Evolutionary conservation across 2,797 vertebrate species (phyloP).

Genomic region (Phoebastria nigripes): DNA sequence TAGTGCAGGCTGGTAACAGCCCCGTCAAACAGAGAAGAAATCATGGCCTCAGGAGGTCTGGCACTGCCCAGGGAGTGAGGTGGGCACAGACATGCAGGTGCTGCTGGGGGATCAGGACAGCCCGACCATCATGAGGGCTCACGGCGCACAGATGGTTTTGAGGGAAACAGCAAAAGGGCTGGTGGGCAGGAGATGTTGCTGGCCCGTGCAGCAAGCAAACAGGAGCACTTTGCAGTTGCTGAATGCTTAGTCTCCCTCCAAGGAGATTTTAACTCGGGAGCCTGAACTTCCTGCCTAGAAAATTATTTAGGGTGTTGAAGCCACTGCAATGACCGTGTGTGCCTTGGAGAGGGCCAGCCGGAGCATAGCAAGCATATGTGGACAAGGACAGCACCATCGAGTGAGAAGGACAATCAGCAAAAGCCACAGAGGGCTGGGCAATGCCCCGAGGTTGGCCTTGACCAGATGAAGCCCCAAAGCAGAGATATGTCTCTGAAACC

Average conservation of each 20-base stretch:
- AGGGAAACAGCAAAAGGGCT: neutral
- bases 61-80: neutral
- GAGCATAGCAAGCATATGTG: neutral
- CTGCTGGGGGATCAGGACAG: neutral
- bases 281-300: neutral
- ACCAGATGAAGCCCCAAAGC: neutral
- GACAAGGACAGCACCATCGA: neutral
- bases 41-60: neutral
- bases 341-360: neutral
- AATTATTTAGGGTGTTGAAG: neutral
- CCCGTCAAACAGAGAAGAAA: neutral
- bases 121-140: neutral
- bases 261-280: neutral
- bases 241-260: neutral
- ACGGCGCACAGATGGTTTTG: neutral
- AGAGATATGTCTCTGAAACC: neutral
- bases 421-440: neutral
- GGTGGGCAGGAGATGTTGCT: neutral
- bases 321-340: rapidly evolving
- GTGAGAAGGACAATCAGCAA: neutral
- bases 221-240: neutral
- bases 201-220: rapidly evolving
- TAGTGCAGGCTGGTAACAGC: neutral
- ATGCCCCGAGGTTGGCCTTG: neutral
- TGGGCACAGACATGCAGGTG: rapidly evolving